Percentiles rank a stretch among this genome's conserved stretches.
Conservation (phyloP, 2,113 vertebrate genomes). For the Amphiprion ocellaris region DNA sequence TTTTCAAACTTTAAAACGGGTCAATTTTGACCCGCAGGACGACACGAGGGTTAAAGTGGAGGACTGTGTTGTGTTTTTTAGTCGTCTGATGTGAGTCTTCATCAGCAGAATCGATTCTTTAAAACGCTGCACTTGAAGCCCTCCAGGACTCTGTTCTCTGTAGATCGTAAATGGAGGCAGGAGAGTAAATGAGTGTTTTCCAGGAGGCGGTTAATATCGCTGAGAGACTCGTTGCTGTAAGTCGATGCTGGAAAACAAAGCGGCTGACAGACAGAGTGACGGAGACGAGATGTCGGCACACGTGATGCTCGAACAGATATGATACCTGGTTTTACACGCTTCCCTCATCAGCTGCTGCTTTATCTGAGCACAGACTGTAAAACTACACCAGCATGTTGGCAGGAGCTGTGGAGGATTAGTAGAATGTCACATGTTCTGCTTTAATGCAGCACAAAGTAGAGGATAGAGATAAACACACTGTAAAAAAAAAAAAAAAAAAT, state of each 20-base stretch:
- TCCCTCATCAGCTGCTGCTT: conserved; percentile 10
- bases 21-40: too few relatives aligned
- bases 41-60: background rate
- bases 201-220: background rate
- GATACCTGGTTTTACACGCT: conserved; percentile 26
- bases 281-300: background rate
- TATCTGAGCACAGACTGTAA: too few relatives aligned
- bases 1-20: too few relatives aligned
- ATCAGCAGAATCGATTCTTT: background rate
- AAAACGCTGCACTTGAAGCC: background rate
- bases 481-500: too few relatives aligned
- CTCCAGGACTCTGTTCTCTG: background rate
- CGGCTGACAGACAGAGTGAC: background rate
- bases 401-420: too few relatives aligned
- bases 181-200: background rate
- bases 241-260: background rate
- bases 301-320: conserved; percentile 36
- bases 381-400: too few relatives aligned
- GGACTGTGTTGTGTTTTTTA: background rate
- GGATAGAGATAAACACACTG: too few relatives aligned
- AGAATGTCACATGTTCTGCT: too few relatives aligned
- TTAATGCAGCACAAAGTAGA: too few relatives aligned
- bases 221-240: background rate
- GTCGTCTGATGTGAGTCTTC: background rate
- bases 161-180: background rate